Base-by-base conservation (phyloP, 2,797 vertebrate genomes). In the Pipistrellus kuhlii region DNA sequence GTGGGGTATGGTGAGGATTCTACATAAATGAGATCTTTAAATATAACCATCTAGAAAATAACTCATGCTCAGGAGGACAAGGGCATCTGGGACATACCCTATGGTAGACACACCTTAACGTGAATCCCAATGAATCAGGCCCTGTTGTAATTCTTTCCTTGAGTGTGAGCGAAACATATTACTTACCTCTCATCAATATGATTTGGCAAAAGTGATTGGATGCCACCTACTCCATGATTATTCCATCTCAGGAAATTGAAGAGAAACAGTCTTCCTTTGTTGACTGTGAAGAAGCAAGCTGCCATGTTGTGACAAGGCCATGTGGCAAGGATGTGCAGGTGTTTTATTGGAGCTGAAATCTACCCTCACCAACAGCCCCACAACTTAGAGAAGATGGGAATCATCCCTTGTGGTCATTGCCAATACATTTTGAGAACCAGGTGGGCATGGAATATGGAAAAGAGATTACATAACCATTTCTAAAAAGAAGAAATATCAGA, bases 371-470 rank as follows among this genome's bases (percentile, higher is more conserved):
- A 27, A 35, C 21, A 27, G 15, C 23, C 44, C 2, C 35, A 27
- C 20, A 51, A 18, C 44, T 9, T 18, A 66, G 80, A 66, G 41
- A 59, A 73, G 27, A 3, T 6, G 51, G 10, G 12, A 55, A 38
- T 46, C 10, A 35, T 15, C 23, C 30, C 41, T 48, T 53, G 12
- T 2, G 46, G 21, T 23, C 27, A 23, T 8, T 12, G 3, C 3
- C 51, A 21, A 23, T 11, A 15, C 17, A 12, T 4, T 20, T 2
- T 38, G 11, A 46, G 68, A 27, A 20, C 4, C 0, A 46, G 14
- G 3, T 1, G 2, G 30, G 2, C 5, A 0, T 27, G 57, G 15
- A 15, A 27, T 32, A 2, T 35, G 44, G 27, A 46, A 32, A 38
- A 12, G 4, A 57, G 23, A 38, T 35, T 51, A 41, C 4, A 69